Evolutionary conservation across 1,140 invertebrate species (phyloP).

Genomic region (Berghia stephanieae): DNA sequence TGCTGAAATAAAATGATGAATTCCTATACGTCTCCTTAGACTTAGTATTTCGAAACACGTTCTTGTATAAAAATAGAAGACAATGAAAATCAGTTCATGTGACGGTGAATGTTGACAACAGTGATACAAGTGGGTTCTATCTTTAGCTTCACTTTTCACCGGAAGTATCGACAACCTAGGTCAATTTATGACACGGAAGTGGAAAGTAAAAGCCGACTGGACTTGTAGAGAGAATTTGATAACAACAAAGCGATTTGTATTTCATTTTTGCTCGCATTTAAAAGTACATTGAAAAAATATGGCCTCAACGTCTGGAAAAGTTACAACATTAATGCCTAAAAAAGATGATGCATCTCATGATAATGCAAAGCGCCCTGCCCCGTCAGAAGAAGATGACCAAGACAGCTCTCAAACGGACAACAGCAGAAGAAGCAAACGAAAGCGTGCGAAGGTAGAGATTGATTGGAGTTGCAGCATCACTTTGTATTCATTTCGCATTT

Average conservation of each 20-base stretch:
- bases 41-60: background rate
- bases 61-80: too few relatives aligned
- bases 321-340: slow-evolving; percentile 25
- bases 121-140: background rate
- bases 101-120: slow-evolving; percentile 32
- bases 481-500: too few relatives aligned
- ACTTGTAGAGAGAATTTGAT: too few relatives aligned
- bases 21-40: background rate
- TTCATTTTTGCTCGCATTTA: too few relatives aligned
- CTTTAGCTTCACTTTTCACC: background rate
- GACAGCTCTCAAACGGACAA: background rate
- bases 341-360: slow-evolving; percentile 23
- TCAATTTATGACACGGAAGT: too few relatives aligned
- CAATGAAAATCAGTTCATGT: slow-evolving; percentile 15
- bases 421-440: slow-evolving; percentile 25
- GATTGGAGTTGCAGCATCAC: too few relatives aligned
- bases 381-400: slow-evolving; percentile 11
- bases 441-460: slow-evolving; percentile 30
- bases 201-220: too few relatives aligned
- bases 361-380: background rate
- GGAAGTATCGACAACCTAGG: slow-evolving; percentile 20
- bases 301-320: slow-evolving; percentile 12
- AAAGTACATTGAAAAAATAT: too few relatives aligned
- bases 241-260: too few relatives aligned
- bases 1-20: background rate